These are phyloP conservation scores for Temnothorax ravouxi DNA, from an alignment of 2,888 invertebrate genomes.

Conservation along the genomic window DNA sequence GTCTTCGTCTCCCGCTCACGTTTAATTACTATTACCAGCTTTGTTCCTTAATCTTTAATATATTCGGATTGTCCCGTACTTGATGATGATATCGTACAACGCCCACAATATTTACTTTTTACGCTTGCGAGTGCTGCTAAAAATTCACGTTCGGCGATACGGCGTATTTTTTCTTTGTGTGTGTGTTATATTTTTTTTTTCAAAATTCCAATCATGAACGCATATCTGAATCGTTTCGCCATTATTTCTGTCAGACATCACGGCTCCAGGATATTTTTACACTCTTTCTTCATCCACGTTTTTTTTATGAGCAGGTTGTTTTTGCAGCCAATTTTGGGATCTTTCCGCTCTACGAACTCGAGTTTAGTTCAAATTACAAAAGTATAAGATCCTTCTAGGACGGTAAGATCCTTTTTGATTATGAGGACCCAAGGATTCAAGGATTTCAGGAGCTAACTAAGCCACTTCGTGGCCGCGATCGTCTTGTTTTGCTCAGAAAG, in stretches of 20 bases:
- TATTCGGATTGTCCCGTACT: constrained; percentile 83
- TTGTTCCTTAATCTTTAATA: constrained; percentile 73
- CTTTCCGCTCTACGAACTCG: constrained; percentile 23
- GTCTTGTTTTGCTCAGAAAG: constrained; percentile 49
- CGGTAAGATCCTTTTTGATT: constrained; percentile 56
- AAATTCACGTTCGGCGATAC: constrained; percentile 62
- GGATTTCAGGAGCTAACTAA: constrained; percentile 50
- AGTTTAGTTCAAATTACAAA: constrained; percentile 47
- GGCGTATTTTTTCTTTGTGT: not conserved
- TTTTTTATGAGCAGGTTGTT: constrained; percentile 31
- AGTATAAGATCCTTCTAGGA: constrained; percentile 57
- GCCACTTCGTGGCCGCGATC: constrained; percentile 51
- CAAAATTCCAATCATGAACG: constrained; percentile 34
- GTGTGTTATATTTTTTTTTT: not conserved
- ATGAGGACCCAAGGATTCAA: constrained; percentile 52
- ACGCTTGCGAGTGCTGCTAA: constrained; percentile 60
- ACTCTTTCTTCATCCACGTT: constrained; percentile 4
- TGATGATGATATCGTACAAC: constrained; percentile 82
- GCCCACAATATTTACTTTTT: constrained; percentile 68
- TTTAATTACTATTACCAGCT: constrained; percentile 70
- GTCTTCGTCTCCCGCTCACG: constrained; percentile 34
- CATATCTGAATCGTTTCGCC: constrained; percentile 18
- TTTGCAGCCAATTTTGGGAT: constrained; percentile 46
- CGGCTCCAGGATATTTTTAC: constrained; percentile 32
- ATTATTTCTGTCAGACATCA: constrained; percentile 20